Evolutionary conservation across 2,113 vertebrate species (phyloP).

Genomic region (Trochalopteron elliotii): DNA sequence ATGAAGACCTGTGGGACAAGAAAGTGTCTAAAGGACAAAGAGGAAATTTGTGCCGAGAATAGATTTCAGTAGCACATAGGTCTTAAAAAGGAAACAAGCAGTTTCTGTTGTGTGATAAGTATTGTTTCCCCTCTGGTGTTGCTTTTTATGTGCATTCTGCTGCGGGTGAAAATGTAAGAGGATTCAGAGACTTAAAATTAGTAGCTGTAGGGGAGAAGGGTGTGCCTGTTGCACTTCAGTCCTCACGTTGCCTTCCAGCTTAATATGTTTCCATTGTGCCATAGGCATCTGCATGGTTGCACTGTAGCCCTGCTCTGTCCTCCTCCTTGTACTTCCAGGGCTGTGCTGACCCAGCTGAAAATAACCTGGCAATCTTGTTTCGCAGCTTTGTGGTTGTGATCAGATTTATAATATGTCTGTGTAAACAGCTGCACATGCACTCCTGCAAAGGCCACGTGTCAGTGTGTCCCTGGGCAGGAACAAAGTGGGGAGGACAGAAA

Average conservation of each 20-base stretch:
- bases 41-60: neutral
- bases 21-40: neutral
- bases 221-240: neutral
- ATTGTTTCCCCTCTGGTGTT: neutral
- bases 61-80: neutral
- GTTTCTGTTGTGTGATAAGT: neutral
- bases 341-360: neutral
- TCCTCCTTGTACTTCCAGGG: neutral
- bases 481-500: neutral
- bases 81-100: neutral
- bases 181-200: neutral
- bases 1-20: neutral
- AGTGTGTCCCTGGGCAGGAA: neutral
- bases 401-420: neutral
- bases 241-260: neutral
- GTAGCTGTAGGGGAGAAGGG: neutral
- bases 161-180: neutral
- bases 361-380: neutral
- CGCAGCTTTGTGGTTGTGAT: neutral
- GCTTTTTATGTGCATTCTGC: neutral
- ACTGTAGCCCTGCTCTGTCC: neutral
- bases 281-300: rapidly evolving
- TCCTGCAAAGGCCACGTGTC: neutral
- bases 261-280: neutral
- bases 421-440: neutral